Evolutionary conservation across 2,113 vertebrate species (phyloP).

Genomic region (Sula dactylatra): DNA sequence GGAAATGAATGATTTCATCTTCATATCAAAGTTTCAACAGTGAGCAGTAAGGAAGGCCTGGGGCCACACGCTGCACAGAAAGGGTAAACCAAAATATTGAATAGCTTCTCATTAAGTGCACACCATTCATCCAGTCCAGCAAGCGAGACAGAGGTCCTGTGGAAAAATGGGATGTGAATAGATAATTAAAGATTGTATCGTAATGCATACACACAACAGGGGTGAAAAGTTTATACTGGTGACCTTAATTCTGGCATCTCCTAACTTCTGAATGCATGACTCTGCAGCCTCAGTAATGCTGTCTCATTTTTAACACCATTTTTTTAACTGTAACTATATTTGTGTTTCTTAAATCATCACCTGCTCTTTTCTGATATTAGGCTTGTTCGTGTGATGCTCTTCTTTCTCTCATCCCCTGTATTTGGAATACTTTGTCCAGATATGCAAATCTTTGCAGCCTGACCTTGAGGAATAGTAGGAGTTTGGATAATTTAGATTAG

Average conservation of each 20-base stretch:
- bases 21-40: conserved; percentile 9
- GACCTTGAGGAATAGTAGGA: conserved; percentile 53
- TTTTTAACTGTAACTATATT: not conserved
- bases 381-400: not conserved
- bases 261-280: not conserved
- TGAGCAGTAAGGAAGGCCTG: not conserved
- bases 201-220: not conserved
- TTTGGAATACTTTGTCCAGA: conserved; percentile 26
- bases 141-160: not conserved
- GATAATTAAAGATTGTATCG: conserved; percentile 28
- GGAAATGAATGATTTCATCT: conserved; percentile 34
- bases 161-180: conserved; percentile 5
- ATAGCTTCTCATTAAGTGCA: conserved; percentile 9
- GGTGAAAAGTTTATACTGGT: not conserved
- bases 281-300: not conserved
- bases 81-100: conserved; percentile 19
- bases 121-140: not conserved
- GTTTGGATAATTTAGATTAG: conserved; percentile 60
- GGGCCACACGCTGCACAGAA: not conserved
- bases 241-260: not conserved
- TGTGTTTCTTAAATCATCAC: not conserved
- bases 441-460: conserved; percentile 46
- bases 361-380: not conserved
- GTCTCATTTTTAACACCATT: not conserved
- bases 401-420: not conserved